Base-by-base conservation (phyloP, 2,888 invertebrate species). In the Agriopis marginaria region DNA sequence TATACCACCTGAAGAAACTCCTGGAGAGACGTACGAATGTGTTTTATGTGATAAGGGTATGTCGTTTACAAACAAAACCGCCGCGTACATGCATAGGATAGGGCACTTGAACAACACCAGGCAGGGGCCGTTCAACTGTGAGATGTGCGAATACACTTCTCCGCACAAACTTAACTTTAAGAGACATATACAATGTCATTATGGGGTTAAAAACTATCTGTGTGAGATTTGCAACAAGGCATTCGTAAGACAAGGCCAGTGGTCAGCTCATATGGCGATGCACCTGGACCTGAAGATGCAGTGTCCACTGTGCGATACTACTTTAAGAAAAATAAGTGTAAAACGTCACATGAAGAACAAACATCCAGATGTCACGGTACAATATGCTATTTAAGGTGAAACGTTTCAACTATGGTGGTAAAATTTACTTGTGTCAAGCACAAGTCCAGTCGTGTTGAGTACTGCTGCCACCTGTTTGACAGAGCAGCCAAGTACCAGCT, bases 51-150 rank as follows among this genome's bases (percentile, higher is more conserved):
- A 42, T 1, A 56, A 42, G 1, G 14, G 42, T 17, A 42, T 10
- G 10, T n/a, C 17, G 9, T 56, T 56, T 10, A 56, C 55, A 0
- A 42, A 7, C 14, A 42, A 2, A 17, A 0, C 11, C 3, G 9
- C 55, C 0, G 55, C 55, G 10, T 56, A 56, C 6, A 42, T 56
- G 55, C 55, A 56, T 17, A 56, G 55, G 17, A 56, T 56, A 17
- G 42, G 42, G 17, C 55, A 56, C 7, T 9, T 56, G 0, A 56
- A 56, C 12, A 56, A 42, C 10, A 40, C 55, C 1, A 56, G 42
- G 9, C 14, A 42, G 0, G 55, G 55, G 17, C 55, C 55, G 11
- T 56, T 42, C 10, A 7, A 4, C 0, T 56, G 55, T 14, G 55
- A 56, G 4, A 9, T 6, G 1, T 56, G 55, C 5, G 5, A 42